These are phyloP conservation scores for Harpalus rubripes DNA, from an alignment of 2,888 invertebrate genomes.

Conservation along the genomic window DNA sequence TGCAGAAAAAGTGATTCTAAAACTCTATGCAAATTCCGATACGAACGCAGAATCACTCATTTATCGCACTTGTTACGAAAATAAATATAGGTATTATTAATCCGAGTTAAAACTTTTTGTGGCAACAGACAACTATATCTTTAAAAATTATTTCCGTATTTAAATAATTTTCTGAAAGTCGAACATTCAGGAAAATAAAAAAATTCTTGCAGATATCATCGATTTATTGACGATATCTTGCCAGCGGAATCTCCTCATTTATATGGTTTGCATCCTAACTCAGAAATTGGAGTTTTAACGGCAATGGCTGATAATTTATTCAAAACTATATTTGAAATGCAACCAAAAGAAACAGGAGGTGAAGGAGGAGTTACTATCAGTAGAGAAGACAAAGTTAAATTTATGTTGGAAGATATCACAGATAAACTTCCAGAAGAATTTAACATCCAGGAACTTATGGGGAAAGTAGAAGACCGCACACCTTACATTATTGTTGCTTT, in stretches of 20 bases:
- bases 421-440: conserved; percentile 95
- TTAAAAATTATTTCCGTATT: too few relatives aligned
- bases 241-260: conserved; percentile 94
- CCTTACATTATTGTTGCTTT: conserved; percentile 95
- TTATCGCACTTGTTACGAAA: too few relatives aligned
- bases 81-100: too few relatives aligned
- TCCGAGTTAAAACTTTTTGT: too few relatives aligned
- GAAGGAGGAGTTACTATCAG: conserved; percentile 85
- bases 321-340: conserved; percentile 92
- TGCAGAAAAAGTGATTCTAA: too few relatives aligned
- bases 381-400: conserved; percentile 90
- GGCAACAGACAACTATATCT: too few relatives aligned
- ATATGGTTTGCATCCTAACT: conserved; percentile 96
- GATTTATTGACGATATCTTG: conserved; percentile 91
- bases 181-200: too few relatives aligned
- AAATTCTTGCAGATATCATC: conserved; percentile 83
- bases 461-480: conserved; percentile 91
- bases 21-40: too few relatives aligned
- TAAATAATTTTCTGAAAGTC: too few relatives aligned
- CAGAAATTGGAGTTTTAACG: conserved; percentile 96
- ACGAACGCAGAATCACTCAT: too few relatives aligned
- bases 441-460: conserved; percentile 91
- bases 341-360: conserved; percentile 89
- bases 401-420: conserved; percentile 89
- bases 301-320: conserved; percentile 92